A percentile compares a stretch with the other conserved stretches of the same genome.
Evolutionary conservation across 2,797 vertebrate genomes (phyloP).

Genomic region (Enteromius viviparus): DNA sequence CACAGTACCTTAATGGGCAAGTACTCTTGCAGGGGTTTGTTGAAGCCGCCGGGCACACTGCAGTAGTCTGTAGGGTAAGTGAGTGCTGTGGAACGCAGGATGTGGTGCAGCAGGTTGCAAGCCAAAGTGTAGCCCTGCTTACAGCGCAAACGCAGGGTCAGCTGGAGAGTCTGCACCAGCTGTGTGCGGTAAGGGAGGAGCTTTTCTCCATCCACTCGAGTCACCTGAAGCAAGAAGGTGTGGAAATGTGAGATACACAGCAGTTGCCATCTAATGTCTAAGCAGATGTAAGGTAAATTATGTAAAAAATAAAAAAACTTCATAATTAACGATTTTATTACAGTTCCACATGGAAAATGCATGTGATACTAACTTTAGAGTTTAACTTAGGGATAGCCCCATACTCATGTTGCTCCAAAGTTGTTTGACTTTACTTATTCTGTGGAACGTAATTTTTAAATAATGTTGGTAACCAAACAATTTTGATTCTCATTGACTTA

Average conservation of each 20-base stretch:
- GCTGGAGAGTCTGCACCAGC: conserved; percentile 87
- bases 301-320: neutral
- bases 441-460: neutral
- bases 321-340: neutral
- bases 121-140: conserved; percentile 94
- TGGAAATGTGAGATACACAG: neutral
- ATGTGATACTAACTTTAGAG: neutral
- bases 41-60: conserved; percentile 93
- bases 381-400: neutral
- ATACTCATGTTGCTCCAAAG: neutral
- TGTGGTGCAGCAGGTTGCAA: conserved; percentile 93
- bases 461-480: neutral
- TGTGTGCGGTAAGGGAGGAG: conserved; percentile 89
- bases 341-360: neutral
- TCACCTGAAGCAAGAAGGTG: conserved; percentile 78
- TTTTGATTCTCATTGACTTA: neutral
- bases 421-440: neutral
- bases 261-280: neutral
- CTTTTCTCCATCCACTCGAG: conserved; percentile 94
- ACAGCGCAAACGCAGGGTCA: conserved; percentile 89
- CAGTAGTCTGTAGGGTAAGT: conserved; percentile 97
- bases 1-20: conserved; percentile 90
- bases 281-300: neutral
- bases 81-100: conserved; percentile 92
- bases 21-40: conserved; percentile 83